These are phyloP conservation scores for Polyodon spathula DNA, from an alignment of 2,113 vertebrate genomes.

Conservation along the genomic window DNA sequence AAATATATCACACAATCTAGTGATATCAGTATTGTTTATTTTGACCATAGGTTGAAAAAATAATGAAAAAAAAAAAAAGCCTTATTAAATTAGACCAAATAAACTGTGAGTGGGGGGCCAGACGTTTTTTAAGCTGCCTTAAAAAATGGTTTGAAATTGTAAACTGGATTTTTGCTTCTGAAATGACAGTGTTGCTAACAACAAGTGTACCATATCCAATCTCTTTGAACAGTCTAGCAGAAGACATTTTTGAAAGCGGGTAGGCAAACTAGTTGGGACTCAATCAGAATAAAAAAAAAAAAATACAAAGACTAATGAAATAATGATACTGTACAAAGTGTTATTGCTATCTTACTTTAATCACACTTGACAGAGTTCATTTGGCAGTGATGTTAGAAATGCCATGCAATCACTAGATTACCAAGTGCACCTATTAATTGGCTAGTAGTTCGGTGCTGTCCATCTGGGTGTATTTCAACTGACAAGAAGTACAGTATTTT, in stretches of 20 bases:
- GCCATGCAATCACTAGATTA: constrained; percentile 23
- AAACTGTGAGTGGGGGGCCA: too few relatives aligned
- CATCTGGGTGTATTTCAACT: constrained; percentile 19
- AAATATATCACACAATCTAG: background rate
- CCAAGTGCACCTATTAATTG: constrained; percentile 25
- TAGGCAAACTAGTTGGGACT: background rate
- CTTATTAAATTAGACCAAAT: too few relatives aligned
- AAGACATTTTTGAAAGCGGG: background rate
- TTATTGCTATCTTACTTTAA: constrained; percentile 17
- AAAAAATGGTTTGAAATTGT: too few relatives aligned
- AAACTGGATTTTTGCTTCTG: background rate
- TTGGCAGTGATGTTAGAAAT: constrained; percentile 27
- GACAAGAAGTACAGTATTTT: constrained; percentile 23
- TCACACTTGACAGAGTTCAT: constrained; percentile 29
- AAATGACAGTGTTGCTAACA: background rate
- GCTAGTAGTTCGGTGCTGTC: constrained; percentile 20
- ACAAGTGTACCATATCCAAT: background rate
- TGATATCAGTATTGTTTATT: background rate
- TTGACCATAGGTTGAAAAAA: constrained; percentile 6
- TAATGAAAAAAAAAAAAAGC: too few relatives aligned
- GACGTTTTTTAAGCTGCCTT: too few relatives aligned
- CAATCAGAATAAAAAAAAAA: background rate
- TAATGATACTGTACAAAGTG: background rate
- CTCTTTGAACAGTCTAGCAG: background rate
- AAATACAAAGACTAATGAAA: background rate